Evolutionary conservation across 2,797 vertebrate genomes (phyloP).

Genomic region (Urocyon cinereoargenteus): DNA sequence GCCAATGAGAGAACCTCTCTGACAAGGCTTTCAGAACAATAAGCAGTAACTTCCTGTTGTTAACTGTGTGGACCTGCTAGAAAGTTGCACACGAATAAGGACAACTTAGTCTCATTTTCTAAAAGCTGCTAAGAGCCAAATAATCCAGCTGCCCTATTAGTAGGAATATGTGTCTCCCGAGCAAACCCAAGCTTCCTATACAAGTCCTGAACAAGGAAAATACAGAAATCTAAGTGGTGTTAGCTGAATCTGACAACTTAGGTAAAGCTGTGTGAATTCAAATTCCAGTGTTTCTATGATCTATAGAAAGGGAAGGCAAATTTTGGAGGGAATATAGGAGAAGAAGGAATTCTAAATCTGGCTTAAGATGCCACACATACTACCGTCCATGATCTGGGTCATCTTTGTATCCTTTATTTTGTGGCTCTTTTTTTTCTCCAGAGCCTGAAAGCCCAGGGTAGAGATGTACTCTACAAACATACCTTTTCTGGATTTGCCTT

Average conservation of each 20-base stretch:
- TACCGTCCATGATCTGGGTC: background rate
- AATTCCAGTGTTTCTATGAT: background rate
- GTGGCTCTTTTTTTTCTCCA: background rate
- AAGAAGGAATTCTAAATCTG: background rate
- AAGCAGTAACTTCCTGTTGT: slow-evolving; percentile 69
- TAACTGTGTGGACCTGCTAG: slow-evolving; percentile 75
- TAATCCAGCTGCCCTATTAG: slow-evolving; percentile 57
- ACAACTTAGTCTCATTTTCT: slow-evolving; percentile 47
- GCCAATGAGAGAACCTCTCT: slow-evolving; percentile 89
- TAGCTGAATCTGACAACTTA: background rate
- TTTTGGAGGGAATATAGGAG: background rate
- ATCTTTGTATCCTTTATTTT: background rate
- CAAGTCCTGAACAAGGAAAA: slow-evolving; percentile 47
- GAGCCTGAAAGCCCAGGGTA: background rate
- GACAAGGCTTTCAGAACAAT: slow-evolving; percentile 94
- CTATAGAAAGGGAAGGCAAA: slow-evolving; percentile 1
- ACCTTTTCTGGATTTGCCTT: slow-evolving; percentile 6
- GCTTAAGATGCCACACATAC: background rate
- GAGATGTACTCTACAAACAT: background rate
- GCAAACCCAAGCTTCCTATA: slow-evolving; percentile 68
- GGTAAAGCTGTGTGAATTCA: background rate
- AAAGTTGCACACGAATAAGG: slow-evolving; percentile 56
- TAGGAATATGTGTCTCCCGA: slow-evolving; percentile 14
- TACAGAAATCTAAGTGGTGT: background rate
- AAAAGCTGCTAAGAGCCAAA: slow-evolving; percentile 69